phyloP scores from a whole-genome alignment of 2,888 invertebrate genomes.

The Myopa testacea region DNA sequence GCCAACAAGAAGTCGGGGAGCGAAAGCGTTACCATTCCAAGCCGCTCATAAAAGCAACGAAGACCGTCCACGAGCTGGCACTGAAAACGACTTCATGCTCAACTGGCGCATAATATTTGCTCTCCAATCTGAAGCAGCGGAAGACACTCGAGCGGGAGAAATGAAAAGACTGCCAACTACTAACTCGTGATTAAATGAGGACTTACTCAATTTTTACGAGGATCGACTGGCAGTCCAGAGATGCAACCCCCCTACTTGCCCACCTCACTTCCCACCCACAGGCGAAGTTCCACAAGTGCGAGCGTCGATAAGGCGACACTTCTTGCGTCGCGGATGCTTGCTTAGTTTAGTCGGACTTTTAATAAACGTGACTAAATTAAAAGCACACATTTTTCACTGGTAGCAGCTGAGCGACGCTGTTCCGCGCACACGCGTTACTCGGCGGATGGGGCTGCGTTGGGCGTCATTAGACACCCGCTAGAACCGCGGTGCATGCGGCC shows the following conservation, averaged over 20 bases:
- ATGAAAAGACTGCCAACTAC: conserved; percentile 1
- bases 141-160: not conserved
- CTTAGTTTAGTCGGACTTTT: not conserved
- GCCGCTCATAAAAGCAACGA: not conserved
- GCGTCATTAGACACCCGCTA: not conserved
- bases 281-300: not conserved
- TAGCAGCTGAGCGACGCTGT: not conserved
- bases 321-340: no score
- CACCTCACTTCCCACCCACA: not conserved
- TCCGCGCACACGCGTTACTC: not conserved
- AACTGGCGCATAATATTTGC: conserved; percentile 33
- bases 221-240: not conserved
- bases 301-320: no score
- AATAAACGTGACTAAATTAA: conserved; percentile 17
- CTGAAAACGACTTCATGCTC: conserved; percentile 1
- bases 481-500: no score
- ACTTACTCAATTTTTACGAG: conserved; percentile 13
- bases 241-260: not conserved
- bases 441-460: not conserved
- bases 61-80: not conserved
- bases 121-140: not conserved
- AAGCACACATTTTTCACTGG: not conserved
- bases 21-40: no score
- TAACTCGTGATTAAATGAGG: not conserved
- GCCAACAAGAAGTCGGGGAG: no score